Conservation (phyloP, 2,888 invertebrate genomes). For the Sabatieria punctata region DNA sequence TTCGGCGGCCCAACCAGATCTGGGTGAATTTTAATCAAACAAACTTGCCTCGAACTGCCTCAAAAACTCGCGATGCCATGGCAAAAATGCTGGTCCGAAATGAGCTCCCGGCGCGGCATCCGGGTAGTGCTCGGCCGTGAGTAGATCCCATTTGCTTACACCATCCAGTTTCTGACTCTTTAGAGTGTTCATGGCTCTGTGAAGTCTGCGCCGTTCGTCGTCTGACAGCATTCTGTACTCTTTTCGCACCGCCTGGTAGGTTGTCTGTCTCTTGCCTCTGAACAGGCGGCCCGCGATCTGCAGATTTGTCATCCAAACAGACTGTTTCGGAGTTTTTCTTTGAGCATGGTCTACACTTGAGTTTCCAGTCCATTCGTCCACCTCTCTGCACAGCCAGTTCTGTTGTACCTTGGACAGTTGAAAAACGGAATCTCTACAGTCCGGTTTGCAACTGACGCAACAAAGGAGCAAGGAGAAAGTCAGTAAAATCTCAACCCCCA, state of each 20-base stretch:
- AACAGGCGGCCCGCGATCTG: no score
- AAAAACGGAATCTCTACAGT: no score
- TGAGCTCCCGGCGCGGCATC: slow-evolving; percentile 21
- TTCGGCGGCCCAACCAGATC: not conserved
- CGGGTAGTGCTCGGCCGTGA: slow-evolving; percentile 26
- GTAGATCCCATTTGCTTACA: slow-evolving; percentile 25
- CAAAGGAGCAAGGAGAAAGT: no score
- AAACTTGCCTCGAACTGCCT: slow-evolving; percentile 21
- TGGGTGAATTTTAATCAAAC: slow-evolving; percentile 2
- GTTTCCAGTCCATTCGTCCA: no score
- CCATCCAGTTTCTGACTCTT: slow-evolving; percentile 22
- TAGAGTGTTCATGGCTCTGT: slow-evolving; percentile 22
- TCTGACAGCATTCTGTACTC: slow-evolving; percentile 21
- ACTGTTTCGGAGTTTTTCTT: no score
- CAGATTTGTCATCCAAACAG: no score
- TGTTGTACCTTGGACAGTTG: no score
- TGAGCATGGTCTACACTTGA: no score
- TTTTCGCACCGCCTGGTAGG: slow-evolving; percentile 19
- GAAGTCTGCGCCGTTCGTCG: slow-evolving; percentile 15
- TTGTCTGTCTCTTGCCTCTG: no score
- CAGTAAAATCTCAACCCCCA: no score
- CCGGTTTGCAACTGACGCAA: no score
- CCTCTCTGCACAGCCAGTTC: no score
- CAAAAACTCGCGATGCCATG: slow-evolving; percentile 28
- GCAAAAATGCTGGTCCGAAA: slow-evolving; percentile 14